Evolutionary conservation across 2,888 invertebrate genomes (phyloP), one percentile per base, ranked within the genome.

Genomic region (Cephonodes hylas): DNA sequence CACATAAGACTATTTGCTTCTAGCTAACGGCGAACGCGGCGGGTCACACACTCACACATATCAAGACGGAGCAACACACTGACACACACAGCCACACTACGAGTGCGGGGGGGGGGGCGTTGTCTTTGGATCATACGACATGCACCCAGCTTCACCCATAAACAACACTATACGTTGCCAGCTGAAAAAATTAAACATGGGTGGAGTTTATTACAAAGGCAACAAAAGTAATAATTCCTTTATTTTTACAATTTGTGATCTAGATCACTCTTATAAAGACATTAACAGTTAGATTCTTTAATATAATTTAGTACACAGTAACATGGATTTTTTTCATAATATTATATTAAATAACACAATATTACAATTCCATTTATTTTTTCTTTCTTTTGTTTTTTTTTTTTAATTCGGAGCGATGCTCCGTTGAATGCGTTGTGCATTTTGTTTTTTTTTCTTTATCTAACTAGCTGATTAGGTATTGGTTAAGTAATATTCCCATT

Each of bases 251-350:
- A 79, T 81, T 83, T 83, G 90, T 91, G 91, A 91, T 89, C 70
- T 89, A 87, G 85, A 88, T 91, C 90, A 91, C 91, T 82, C 81
- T 81, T 86, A 89, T 90, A 92, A 92, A 92, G 91, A 92, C 91
- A 92, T 92, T 91, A 91, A 90, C 89, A 88, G 81, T 81, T 91
- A 90, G 89, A 86, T 86, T 80, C 79, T 70, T 67, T 76, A 79
- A 78, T 83, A 76, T 84, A 79, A 79, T 81, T 76, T 88, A 75
- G 63, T 66, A 66, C 68, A 62, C 64, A 62, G 69, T 75, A 75
- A 75, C 75, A 74, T 69, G 66, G 63, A 70, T 75, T 69, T 66
- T 64, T 73, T 72, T 74, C 74, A 72, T 75, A 74, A 67, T 70
- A 71, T 74, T 46, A 38, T 64, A 65, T 73, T 69, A 67, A 79